Evolutionary conservation across 1,140 invertebrate genomes (phyloP), one percentile per base, ranked within the genome.

Genomic region (Achatina immaculata): DNA sequence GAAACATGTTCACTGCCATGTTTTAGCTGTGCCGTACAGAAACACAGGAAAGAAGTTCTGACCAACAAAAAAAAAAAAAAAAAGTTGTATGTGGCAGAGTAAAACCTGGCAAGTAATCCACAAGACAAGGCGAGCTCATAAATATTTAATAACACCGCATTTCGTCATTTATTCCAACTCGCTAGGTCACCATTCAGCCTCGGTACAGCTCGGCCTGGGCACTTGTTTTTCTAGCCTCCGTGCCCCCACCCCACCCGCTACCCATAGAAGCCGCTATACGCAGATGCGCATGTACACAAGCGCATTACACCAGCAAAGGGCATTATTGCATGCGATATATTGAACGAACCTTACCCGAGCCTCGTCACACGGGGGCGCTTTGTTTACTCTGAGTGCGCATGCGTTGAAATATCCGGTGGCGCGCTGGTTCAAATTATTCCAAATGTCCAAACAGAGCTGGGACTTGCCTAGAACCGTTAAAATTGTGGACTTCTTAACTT

Each of bases 351-450:
- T 62, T 62, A 31, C 7, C 42, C 68, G 68, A 40, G 40, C 68
- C 68, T 43, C 36, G 68, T 9, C 68, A 69, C 68, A 69, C 68
- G 68, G 68, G 66, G 68, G 68, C 72, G 72, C 72, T 51, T 74
- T 74, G 72, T 74, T 74, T 55, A 74, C 72, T 51, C 48, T 45
- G n/a, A 28, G 36, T 74, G 72, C 72, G 72, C 72, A 74, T 74
- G 72, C 72, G 72, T 74, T 74, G 28, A n/a, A 69, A 74, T 28
- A 45, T 74, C 31, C 42, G 51, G 72, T 74, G 72, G 72, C 72
- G 72, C 72, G 72, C 72, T 31, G 42, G 42, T 74, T 55, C 31
- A 74, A 74, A 45, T 1, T 45, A 6, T 34, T 68, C 28, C 9
- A 42, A 38, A 40, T 7, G 36, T 71, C 11, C 16, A 24, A 40